Base-by-base conservation (phyloP, 2,888 invertebrate genomes). In the Polyommatus icarus region DNA sequence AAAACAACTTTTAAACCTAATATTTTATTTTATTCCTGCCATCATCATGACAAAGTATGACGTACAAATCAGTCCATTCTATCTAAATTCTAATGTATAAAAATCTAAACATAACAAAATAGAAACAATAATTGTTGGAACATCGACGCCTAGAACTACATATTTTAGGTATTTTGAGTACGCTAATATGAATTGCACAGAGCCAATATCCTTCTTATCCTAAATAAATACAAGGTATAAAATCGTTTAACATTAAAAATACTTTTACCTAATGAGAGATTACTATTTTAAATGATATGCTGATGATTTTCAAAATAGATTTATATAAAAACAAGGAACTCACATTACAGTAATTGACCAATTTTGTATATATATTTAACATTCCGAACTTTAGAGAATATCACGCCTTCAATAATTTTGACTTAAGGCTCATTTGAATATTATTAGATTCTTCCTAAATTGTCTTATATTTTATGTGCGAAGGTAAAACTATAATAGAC, bases 231-330 rank as follows among this genome's bases (percentile, higher is more conserved):
- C 29, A 67, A 1, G 24, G 15, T 67, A 54, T 67, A 29, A 32
- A 75, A 75, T 75, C 54, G 29, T 18, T 75, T 24, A 54, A 54
- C 75, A 54, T 50, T 24, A 15, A 50, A 75, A 75, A 75, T 50
- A 50, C 29, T 15, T 50, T 75, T 54, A 50, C 32, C 50, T 75
- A 7, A 20, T 75, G 18, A 54, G 75, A 75, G 75, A 75, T 46
- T 73, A 50, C 50, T 12, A 50, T 75, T 29, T 54, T 24, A 50
- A 75, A 75, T 50, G 75, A 75, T 54, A 75, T 54, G 75, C 54
- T 20, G 29, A 50, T 32, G 50, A 54, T 20, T 15, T 24, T 61
- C 4, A 20, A 67, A 29, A 29, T 18, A 0, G 12, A 4, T 24
- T 1, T 61, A 59, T n/a, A 57, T 57, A 10, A 59, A 18, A 20